phyloP scores from a whole-genome alignment of 1,140 invertebrate species.

The Nomia melanderi region DNA sequence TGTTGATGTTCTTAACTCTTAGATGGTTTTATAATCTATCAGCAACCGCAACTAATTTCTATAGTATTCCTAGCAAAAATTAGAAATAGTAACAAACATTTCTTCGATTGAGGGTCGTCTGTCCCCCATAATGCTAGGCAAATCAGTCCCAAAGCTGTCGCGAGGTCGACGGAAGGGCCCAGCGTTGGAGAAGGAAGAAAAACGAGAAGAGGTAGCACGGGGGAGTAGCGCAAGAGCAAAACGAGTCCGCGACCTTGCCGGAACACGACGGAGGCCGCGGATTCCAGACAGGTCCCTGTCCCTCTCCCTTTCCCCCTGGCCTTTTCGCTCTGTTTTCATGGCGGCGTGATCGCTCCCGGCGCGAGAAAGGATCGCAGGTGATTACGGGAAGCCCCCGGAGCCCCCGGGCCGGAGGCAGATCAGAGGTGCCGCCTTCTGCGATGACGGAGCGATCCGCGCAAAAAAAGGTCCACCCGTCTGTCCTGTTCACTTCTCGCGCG shows the following conservation, averaged over 20 bases:
- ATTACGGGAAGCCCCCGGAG: conserved; percentile 61
- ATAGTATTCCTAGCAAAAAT: no score
- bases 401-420: conserved; percentile 57
- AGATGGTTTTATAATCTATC: no score
- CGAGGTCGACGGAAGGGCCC: no score
- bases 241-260: conserved; percentile 61
- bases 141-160: no score
- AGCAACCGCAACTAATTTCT: no score
- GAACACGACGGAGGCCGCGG: conserved; percentile 53
- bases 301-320: conserved; percentile 3
- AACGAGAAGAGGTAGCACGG: conserved; percentile 4
- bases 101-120: no score
- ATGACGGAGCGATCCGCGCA: conserved; percentile 67
- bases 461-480: conserved; percentile 60
- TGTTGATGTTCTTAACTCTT: no score
- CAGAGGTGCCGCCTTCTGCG: conserved; percentile 65
- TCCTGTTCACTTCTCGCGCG: conserved; percentile 54
- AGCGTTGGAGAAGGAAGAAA: conserved; percentile 42
- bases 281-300: conserved; percentile 40
- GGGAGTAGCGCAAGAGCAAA: conserved; percentile 41
- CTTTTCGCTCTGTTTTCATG: conserved; percentile 41
- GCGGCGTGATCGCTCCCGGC: conserved; percentile 51
- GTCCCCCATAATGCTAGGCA: no score
- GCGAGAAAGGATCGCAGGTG: conserved; percentile 60
- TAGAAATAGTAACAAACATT: no score